These are phyloP conservation scores for Rhabdomys dilectus DNA, from an alignment of 2,113 vertebrate genomes.

Conservation along the genomic window DNA sequence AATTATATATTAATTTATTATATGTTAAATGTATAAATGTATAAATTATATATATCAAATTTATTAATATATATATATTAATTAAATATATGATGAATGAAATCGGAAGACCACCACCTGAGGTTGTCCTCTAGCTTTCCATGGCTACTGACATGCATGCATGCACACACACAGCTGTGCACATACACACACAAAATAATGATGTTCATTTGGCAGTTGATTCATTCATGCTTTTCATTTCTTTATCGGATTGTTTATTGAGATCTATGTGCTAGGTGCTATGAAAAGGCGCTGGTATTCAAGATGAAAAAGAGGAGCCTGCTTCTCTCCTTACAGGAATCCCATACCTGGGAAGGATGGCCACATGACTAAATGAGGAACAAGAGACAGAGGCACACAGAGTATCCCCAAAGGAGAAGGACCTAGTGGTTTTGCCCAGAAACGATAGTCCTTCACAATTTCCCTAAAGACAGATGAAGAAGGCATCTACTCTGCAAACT, in stretches of 20 bases:
- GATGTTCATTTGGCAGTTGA: background rate
- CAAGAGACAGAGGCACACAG: background rate
- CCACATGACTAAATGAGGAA: background rate
- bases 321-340: background rate
- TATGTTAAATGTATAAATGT: too few relatives aligned
- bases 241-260: background rate
- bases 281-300: background rate
- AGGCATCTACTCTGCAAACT: background rate
- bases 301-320: background rate
- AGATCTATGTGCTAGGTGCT: background rate
- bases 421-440: background rate
- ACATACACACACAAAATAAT: background rate
- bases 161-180: background rate
- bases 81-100: background rate
- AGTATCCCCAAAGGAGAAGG: too few relatives aligned
- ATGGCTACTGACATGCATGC: background rate
- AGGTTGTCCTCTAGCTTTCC: background rate
- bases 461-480: background rate
- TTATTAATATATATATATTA: too few relatives aligned
- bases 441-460: background rate
- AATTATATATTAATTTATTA: too few relatives aligned
- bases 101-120: too few relatives aligned
- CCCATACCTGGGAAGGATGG: background rate
- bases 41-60: too few relatives aligned
- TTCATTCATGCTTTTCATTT: background rate